Evolutionary conservation across 2,888 invertebrate species (phyloP).

Genomic region (Eristalinus sepulchralis): DNA sequence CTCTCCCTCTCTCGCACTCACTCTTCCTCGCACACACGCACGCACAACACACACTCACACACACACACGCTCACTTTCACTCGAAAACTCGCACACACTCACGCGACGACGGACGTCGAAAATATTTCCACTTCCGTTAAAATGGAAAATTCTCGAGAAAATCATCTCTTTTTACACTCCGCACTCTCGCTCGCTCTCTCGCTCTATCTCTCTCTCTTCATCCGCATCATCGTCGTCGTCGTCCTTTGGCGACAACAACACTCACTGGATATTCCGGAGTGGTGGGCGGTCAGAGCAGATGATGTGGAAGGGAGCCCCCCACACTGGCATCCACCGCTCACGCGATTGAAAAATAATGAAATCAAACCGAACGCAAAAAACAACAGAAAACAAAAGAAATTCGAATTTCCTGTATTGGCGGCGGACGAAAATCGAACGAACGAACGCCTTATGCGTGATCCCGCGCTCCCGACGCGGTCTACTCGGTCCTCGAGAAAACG

Average conservation of each 20-base stretch:
- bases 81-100: not conserved
- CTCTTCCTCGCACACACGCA: not conserved
- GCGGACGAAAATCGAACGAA: not conserved
- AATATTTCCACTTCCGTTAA: slow-evolving; percentile 49
- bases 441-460: not conserved
- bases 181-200: not conserved
- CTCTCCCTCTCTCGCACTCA: slow-evolving; percentile 2
- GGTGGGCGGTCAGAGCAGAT: slow-evolving; percentile 14
- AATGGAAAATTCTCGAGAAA: slow-evolving; percentile 59
- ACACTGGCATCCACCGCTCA: not conserved
- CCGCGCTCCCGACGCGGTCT: slow-evolving; percentile 4
- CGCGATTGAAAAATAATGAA: not conserved
- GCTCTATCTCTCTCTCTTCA: not conserved
- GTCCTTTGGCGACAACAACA: slow-evolving; percentile 34
- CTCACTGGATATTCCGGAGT: slow-evolving; percentile 6
- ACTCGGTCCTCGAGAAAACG: not conserved
- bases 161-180: slow-evolving; percentile 24
- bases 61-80: not conserved
- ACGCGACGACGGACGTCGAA: slow-evolving; percentile 6
- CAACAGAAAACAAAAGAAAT: not conserved
- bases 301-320: not conserved
- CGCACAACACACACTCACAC: not conserved
- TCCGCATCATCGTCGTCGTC: slow-evolving; percentile 34
- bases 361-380: not conserved
- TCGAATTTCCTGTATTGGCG: not conserved